Conservation (phyloP, 30 jellyfish, hydroid and myxozoan species). For the Aurelia aurita region DNA sequence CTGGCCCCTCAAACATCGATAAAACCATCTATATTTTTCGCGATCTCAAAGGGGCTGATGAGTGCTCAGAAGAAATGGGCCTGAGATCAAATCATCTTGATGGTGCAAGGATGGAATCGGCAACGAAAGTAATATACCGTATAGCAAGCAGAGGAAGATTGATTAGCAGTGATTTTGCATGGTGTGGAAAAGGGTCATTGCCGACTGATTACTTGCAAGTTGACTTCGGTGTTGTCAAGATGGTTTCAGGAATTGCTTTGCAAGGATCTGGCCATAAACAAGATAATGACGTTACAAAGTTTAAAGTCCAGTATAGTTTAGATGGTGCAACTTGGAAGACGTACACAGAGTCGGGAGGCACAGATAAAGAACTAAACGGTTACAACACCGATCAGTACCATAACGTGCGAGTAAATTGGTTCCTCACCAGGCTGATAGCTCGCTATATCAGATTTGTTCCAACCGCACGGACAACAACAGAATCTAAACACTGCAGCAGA, state of each 20-base stretch:
- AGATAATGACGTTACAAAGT: neutral
- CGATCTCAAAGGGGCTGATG: constrained; percentile 39
- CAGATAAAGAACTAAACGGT: neutral
- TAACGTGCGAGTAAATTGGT: constrained; percentile 15
- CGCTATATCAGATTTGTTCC: constrained; percentile 40
- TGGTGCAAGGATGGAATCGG: constrained; percentile 21
- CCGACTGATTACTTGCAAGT: constrained; percentile 39
- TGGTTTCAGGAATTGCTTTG: constrained; percentile 36
- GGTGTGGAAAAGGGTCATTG: constrained; percentile 27
- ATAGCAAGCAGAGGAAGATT: neutral
- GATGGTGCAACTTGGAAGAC: neutral
- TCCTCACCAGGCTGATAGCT: neutral
- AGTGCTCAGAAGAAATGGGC: constrained; percentile 69
- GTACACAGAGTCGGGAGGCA: no score
- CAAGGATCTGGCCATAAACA: neutral
- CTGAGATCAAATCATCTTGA: constrained; percentile 12
- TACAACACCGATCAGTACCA: no score
- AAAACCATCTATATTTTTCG: constrained; percentile 13
- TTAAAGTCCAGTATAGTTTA: neutral
- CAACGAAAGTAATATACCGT: neutral
- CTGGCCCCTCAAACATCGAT: neutral
- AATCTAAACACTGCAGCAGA: constrained; percentile 19
- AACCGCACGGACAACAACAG: neutral
- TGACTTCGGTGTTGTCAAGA: constrained; percentile 29
- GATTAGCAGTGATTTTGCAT: neutral